Percentiles rank a stretch among this genome's conserved stretches.
These are phyloP conservation scores for Tinamus major DNA, from an alignment of 2,797 vertebrate species.

Conservation along the genomic window DNA sequence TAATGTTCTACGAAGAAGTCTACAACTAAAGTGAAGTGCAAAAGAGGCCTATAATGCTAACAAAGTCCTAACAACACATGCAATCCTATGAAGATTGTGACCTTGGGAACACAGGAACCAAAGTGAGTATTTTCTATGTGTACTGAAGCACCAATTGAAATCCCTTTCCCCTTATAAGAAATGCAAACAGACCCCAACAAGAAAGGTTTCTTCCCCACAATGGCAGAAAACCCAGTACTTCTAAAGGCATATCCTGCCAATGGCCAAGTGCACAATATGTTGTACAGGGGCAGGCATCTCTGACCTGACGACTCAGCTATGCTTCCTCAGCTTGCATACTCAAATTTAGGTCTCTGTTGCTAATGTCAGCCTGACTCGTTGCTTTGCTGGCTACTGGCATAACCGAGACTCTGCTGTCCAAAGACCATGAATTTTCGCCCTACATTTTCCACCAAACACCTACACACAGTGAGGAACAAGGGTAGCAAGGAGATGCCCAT, in stretches of 20 bases:
- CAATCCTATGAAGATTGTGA: background rate
- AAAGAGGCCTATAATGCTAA: background rate
- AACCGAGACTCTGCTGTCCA: background rate
- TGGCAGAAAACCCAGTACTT: background rate
- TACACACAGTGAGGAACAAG: background rate
- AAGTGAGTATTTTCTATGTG: accelerated
- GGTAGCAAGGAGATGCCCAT: background rate
- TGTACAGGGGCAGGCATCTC: background rate
- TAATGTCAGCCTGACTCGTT: accelerated
- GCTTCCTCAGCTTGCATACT: too few species aligned
- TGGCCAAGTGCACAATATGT: background rate
- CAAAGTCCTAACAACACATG: background rate
- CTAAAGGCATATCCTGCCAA: background rate
- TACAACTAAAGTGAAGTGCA: background rate
- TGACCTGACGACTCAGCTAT: background rate
- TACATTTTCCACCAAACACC: background rate
- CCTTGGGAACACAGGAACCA: background rate
- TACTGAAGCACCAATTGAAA: background rate
- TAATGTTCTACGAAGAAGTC: background rate
- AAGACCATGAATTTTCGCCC: background rate
- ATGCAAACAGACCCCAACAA: background rate
- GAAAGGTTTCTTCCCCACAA: background rate
- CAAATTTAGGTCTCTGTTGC: background rate
- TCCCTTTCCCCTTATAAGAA: background rate
- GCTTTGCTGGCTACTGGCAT: accelerated